Base-by-base conservation (phyloP, 2,888 invertebrate genomes). In the Drosophila cracens region DNA sequence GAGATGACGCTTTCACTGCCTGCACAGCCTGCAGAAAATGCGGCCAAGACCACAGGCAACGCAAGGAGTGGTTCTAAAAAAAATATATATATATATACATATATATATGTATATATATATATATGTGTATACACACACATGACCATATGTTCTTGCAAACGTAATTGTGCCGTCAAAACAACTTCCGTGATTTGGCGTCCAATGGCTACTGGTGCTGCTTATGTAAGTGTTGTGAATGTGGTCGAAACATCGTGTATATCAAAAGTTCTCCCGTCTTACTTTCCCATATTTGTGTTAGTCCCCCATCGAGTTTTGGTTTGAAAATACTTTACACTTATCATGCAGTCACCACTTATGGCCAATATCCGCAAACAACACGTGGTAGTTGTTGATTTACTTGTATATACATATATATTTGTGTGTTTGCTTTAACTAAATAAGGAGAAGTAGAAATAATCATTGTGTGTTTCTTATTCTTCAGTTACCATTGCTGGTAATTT, bases 181-280 rank as follows among this genome's bases (percentile, higher is more conserved):
- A 77, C 73, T 81, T 81, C 69, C 81, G 65, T 70, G 77, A 72
- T 76, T 76, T 77, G 77, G 54, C 76, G 59, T 68, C 68, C 80
- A 72, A 56, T 60, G 52, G 29, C 29, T 57, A 29, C 38, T 27
- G n/a, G n/a, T 8, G 40, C 21, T 40, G 29, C 31, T 25, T 40
- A 10, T 31, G 43, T 43, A 21, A 29, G 29, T 31, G 31, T 31
- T 57, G 40, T 21, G 16, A 40, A 29, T 57, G 43, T 31, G 57
- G 27, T 29, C n/a, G 27, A 56, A 38, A 56, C 56, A 31, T 40
- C 16, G 40, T 43, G 31, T 7, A 2, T 25, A 18, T 18, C 25
- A 54, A 25, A 21, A 52, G 7, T 54, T 54, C n/a, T 56, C 27
- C 38, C 38, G 36, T n/a, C n/a, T 38, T 29, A 38, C 56, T 56